Evolutionary conservation across 2,113 vertebrate species (phyloP), one percentile per base, ranked within the genome.

Genomic region (Rallus limicola): DNA sequence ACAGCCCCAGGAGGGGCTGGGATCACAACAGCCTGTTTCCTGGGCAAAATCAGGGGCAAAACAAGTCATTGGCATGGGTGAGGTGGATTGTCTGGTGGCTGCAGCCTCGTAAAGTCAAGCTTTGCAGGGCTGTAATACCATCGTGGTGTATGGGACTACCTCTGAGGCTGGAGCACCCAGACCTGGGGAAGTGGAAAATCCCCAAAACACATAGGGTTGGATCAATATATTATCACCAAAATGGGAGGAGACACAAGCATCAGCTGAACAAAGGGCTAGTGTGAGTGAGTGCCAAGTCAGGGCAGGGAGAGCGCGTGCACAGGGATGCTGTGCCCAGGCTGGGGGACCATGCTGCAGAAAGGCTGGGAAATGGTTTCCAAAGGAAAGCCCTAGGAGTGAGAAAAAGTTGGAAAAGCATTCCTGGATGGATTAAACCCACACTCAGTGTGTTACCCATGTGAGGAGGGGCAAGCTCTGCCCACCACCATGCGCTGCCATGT

Each of bases 281-380:
- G 34, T 3, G 3, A 24, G 23, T 29, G 36, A 31, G 36, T 48
- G 11, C 26, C 50, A 83, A 80, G 25, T 18, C 17, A 5, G 24
- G 10, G 44, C 11, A 25, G 34, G 50, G n/a, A 28, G 29, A 33
- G 5, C 0, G 0, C 8, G 8, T 13, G 34, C 33, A 48, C 3
- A 6, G 77, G 52, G 23, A 11, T 52, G 34, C 38, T 82, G 85
- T 72, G 63, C 40, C 12, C 21, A 48, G 31, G 13, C 4, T 44
- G 4, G 3, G 50, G 58, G 21, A 64, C 29, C 28, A 5, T 3
- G 2, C 28, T 67, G 29, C 56, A 55, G 13, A 56, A 90, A 56
- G 26, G 3, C 40, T 92, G 72, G 34, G 53, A 93, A 78, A 60
- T 6, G 1, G 16, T 8, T 84, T 88, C 83, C 23, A 50, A 86